phyloP scores from a whole-genome alignment of 1,140 invertebrate species.

The Lordiphosa collinella region DNA sequence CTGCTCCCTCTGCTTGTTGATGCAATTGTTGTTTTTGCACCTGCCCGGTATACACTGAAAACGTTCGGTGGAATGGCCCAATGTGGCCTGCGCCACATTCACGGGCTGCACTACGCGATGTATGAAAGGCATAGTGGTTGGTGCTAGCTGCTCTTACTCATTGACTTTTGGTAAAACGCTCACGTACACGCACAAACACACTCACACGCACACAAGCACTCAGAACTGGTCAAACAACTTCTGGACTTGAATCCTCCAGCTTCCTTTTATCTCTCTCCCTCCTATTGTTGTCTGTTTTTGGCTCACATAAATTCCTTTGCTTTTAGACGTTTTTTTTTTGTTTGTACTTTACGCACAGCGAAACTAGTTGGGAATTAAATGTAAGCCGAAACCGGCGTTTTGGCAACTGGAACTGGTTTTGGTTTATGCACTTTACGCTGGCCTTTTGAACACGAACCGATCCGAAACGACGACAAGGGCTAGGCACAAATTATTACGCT shows the following conservation, averaged over 20 bases:
- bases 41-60: conserved; percentile 70
- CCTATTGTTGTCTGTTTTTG: conserved; percentile 64
- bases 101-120: conserved; percentile 86
- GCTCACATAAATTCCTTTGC: conserved; percentile 61
- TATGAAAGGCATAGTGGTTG: conserved; percentile 85
- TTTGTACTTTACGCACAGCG: conserved; percentile 28
- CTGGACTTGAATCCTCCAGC: conserved; percentile 65
- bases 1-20: conserved; percentile 57
- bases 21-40: conserved; percentile 77
- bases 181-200: conserved; percentile 3
- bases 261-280: conserved; percentile 28
- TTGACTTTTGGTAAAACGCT: conserved; percentile 5
- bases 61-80: conserved; percentile 64
- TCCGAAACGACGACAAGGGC: not conserved
- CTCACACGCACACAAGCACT: conserved; percentile 13
- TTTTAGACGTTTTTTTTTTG: conserved; percentile 29
- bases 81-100: conserved; percentile 84
- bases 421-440: conserved; percentile 49
- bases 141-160: conserved; percentile 25
- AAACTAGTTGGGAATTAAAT: conserved; percentile 63
- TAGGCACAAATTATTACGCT: conserved; percentile 46
- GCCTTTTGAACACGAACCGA: conserved; percentile 3
- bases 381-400: conserved; percentile 46
- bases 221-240: conserved; percentile 69
- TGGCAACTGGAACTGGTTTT: conserved; percentile 43